Base-by-base conservation (phyloP, 2,797 vertebrate genomes). In the Chaenodraco wilsoni region DNA sequence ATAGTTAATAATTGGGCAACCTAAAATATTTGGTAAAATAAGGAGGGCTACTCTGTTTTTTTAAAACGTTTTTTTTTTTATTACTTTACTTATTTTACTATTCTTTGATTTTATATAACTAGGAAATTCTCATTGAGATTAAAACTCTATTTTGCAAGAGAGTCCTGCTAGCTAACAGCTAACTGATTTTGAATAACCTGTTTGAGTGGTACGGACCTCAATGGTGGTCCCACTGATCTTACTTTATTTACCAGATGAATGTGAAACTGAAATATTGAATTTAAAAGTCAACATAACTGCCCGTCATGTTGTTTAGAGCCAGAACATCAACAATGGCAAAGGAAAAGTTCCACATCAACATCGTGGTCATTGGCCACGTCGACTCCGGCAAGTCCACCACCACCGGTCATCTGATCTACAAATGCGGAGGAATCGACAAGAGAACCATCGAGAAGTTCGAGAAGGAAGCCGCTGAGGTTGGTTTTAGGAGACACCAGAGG, bases 301-400 rank as follows among this genome's bases (percentile, higher is more conserved):
- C 10, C 1, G 14, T 1, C 9, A 15, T 33, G 9, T 37, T 1
- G 1, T 21, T 67, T 19, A 5, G 2, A 52, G 14, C n/a, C 13
- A 72, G 54, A 40, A 14, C 12, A 7, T 40, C 27, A 1, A 68
- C 80, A 95, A 95, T 94, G 94, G 93, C 82, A 88, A 96, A 94
- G 92, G 94, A 95, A 85, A 95, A 95, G 89, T 84, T 3, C 65
- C 95, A 96, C 88, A 95, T 95, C 74, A 95, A 95, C 91, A 95
- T 95, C 76, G 93, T 95, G 92, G 94, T 95, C 69, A 96, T 96
- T 16, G 95, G 95, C 86, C 95, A 96, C 71, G 93, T 95, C 85
- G 96, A 96, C 91, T 96, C 93, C 15, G 95, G 95, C 41, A 95
- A 95, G 84, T 95, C 94, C 40, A 96, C 95, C 48, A 78, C 91